Base-by-base conservation (phyloP, 2,113 vertebrate genomes). In the Paradoxurus hermaphroditus region DNA sequence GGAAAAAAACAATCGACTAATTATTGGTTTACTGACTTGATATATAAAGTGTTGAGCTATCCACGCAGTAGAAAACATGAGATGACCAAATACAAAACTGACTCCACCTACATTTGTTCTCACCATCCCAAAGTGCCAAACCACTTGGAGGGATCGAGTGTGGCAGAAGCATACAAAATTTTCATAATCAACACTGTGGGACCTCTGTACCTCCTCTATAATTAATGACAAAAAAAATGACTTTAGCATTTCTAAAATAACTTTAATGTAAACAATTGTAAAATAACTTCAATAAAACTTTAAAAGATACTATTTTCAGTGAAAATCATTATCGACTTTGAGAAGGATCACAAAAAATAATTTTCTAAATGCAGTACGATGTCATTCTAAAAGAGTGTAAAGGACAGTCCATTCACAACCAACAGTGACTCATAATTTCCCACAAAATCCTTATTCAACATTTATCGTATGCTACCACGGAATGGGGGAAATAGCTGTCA, bases 241-340 rank as follows among this genome's bases (percentile, higher is more conserved):
- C 65, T 85, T 95, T 21, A 86, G 13, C 51, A 91, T 79, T 97
- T 95, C 90, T 62, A 93, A 94, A 94, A 73, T 70, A 93, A 90
- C 18, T 59, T 91, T 4, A 84, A 73, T 1, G 39, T 56, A 68
- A 94, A 39, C 16, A 53, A 90, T 41, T n/a, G 12, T 46, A 79
- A 49, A 53, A 44, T 77, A 41, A 67, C n/a, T 36, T 39, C 4
- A 95, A 79, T 34, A 79, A 67, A 92, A 44, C 44, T 65, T 82
- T 59, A 95, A 96, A 95, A 77, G 15, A 89, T 73, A 93, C 39
- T 29, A 77, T 81, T 92, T 89, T 93, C 90, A 73, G n/a, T 94
- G 49, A 95, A 95, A 95, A 90, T 86, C 56, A 23, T 29, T 29
- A 84, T 72, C 68, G 86, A 86, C 53, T 92, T 56, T 82, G 79